These are phyloP conservation scores for Oryzias woworae DNA, from an alignment of 2,113 vertebrate genomes.

Conservation along the genomic window DNA sequence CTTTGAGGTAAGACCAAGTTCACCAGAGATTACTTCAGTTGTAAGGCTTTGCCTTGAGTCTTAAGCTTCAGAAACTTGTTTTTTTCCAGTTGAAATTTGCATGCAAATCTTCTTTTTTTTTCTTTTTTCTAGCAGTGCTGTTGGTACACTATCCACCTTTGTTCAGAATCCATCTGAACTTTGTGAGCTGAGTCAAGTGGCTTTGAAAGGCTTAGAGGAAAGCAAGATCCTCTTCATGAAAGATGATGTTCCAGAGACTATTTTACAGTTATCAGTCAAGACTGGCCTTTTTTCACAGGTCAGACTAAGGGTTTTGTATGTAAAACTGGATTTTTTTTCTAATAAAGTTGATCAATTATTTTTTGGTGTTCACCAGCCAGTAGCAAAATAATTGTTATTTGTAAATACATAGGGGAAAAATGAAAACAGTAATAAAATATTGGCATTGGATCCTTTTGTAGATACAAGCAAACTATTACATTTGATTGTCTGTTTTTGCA, in stretches of 20 bases:
- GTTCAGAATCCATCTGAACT: conserved; percentile 59
- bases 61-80: too few species aligned
- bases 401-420: too few species aligned
- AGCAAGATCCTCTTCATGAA: conserved; percentile 80
- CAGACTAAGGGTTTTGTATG: conserved; percentile 54
- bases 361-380: too few species aligned
- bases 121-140: conserved; percentile 15
- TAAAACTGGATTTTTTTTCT: not conserved
- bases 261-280: conserved; percentile 75
- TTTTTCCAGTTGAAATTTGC: not conserved
- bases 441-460: too few species aligned
- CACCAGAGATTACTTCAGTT: not conserved
- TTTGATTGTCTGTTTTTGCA: too few species aligned
- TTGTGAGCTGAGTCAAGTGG: conserved; percentile 77
- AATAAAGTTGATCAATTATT: too few species aligned
- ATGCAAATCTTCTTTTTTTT: not conserved
- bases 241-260: conserved; percentile 61
- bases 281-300: conserved; percentile 79
- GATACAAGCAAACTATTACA: too few species aligned
- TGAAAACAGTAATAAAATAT: too few species aligned
- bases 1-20: conserved; percentile 33
- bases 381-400: too few species aligned
- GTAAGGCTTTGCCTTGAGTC: too few species aligned
- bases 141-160: conserved; percentile 20
- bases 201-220: conserved; percentile 78